A percentile compares a stretch with the other conserved stretches of the same genome.
phyloP scores from a whole-genome alignment of 1,140 invertebrate species.

The Drosophila kurseongensis region DNA sequence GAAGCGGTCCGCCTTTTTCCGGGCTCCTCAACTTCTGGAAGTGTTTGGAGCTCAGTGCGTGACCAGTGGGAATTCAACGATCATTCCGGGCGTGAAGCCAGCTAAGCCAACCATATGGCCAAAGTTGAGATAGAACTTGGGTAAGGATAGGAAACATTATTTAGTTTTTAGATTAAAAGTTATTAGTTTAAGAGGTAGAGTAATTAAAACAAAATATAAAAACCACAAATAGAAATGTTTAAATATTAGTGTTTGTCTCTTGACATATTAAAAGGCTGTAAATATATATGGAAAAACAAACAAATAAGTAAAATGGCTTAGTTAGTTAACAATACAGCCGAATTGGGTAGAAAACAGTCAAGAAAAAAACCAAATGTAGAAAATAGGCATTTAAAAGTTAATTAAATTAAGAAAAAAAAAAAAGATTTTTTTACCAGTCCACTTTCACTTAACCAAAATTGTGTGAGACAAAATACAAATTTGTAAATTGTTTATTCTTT shows the following conservation, averaged over 20 bases:
- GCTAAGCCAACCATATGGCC: slow-evolving; percentile 72
- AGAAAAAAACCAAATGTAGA: background rate
- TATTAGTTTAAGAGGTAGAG: too few relatives aligned
- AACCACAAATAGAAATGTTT: too few relatives aligned
- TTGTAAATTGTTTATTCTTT: background rate
- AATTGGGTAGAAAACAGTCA: background rate
- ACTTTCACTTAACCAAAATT: too few relatives aligned
- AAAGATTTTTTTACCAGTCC: background rate
- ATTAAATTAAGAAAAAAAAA: background rate
- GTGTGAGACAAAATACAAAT: too few relatives aligned
- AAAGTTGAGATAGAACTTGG: slow-evolving; percentile 46
- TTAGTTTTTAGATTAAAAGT: background rate
- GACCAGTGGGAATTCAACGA: slow-evolving; percentile 66
- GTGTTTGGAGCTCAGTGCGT: slow-evolving; percentile 71
- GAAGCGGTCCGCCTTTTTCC: slow-evolving; percentile 69
- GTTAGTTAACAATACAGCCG: background rate
- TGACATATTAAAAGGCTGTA: too few relatives aligned
- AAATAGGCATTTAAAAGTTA: background rate
- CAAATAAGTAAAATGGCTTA: too few relatives aligned
- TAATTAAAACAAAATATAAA: background rate
- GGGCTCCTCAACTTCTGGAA: slow-evolving; percentile 61
- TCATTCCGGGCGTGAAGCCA: slow-evolving; percentile 58
- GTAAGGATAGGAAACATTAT: background rate
- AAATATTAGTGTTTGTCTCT: too few relatives aligned
- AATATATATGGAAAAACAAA: too few relatives aligned